Evolutionary conservation across 2,113 vertebrate species (phyloP).

Genomic region (Megaceryle torquata): DNA sequence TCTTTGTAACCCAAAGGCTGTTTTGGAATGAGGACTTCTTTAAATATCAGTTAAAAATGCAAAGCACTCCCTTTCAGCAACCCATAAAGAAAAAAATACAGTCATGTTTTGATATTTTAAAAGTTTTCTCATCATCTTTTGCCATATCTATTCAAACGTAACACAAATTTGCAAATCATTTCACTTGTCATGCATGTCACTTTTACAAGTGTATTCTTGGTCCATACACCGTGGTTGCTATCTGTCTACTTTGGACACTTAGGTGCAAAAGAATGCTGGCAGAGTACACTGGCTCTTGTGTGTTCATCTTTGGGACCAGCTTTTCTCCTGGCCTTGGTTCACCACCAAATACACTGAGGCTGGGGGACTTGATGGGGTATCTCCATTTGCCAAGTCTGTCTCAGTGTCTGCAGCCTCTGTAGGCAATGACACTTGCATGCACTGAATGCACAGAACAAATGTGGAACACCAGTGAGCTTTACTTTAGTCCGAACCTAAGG

Average conservation of each 20-base stretch:
- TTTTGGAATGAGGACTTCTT: background rate
- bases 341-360: accelerated
- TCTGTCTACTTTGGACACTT: background rate
- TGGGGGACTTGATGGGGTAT: background rate
- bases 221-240: background rate
- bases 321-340: background rate
- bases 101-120: background rate
- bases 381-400: background rate
- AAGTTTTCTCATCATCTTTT: background rate
- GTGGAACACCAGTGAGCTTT: background rate
- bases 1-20: background rate
- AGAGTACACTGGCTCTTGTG: background rate
- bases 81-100: background rate
- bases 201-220: background rate
- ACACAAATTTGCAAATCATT: background rate
- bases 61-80: background rate
- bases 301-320: background rate
- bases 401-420: accelerated
- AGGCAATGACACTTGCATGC: accelerated
- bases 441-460: background rate
- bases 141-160: background rate
- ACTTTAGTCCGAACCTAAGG: background rate
- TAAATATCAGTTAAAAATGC: background rate
- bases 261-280: background rate
- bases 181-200: background rate